Conservation (phyloP, 2,888 invertebrate species). For the Archips crataeganus region DNA sequence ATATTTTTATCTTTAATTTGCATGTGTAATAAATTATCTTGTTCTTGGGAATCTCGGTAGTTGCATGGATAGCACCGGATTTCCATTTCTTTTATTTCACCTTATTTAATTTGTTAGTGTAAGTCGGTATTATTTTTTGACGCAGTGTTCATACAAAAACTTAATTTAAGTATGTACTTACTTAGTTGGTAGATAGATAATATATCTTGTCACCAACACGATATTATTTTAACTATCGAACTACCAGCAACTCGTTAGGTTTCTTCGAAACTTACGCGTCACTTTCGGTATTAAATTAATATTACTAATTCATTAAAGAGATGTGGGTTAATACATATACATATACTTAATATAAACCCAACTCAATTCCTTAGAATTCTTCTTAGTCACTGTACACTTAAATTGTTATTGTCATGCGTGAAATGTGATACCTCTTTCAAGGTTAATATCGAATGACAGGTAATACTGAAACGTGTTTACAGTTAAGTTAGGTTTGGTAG, state of each 20-base stretch:
- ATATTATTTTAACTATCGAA: not conserved
- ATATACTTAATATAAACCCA: not conserved
- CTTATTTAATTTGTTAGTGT: not conserved
- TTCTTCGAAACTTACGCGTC: not conserved
- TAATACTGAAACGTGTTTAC: constrained; percentile 4
- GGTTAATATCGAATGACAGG: constrained; percentile 8
- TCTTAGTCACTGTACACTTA: constrained; percentile 13
- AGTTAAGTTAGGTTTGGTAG: not conserved
- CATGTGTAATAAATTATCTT: not conserved
- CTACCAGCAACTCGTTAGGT: not conserved
- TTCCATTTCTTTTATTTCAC: not conserved
- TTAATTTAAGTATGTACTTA: not conserved
- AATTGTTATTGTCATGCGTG: constrained; percentile 19
- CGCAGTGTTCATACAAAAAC: not conserved
- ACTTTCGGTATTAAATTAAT: not conserved
- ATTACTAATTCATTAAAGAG: not conserved
- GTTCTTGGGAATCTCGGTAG: not conserved
- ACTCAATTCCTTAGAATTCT: constrained; percentile 8
- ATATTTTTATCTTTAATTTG: not conserved
- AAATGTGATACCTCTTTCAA: constrained; percentile 14
- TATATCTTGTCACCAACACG: not conserved
- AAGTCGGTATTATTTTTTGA: too few species aligned
- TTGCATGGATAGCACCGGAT: not conserved
- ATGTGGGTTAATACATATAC: not conserved
- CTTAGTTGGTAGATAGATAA: not conserved